Evolutionary conservation across 1,140 invertebrate genomes (phyloP), one percentile per base, ranked within the genome.

Genomic region (Pectinophora gossypiella): DNA sequence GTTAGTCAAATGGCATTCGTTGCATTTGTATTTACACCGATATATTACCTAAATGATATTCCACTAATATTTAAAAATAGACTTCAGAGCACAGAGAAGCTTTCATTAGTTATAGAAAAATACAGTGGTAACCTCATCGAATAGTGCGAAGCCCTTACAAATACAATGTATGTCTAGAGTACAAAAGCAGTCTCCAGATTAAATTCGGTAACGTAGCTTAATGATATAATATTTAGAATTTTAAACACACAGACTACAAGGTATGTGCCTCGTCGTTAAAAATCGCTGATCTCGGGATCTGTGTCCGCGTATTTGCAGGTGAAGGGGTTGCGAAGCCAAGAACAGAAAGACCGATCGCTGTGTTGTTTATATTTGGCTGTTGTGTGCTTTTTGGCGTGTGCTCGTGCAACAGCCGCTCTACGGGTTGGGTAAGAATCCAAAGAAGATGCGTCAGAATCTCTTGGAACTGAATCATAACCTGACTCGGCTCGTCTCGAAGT

Each of bases 401-500:
- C 88, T 72, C 93, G 88, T 36, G 93, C 89, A 35, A 91, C 87
- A 52, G 91, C 90, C 22, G 93, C 90, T 64, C 92, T 88, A 64
- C 93, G 76, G 45, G 92, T 92, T 42, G 91, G 93, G 57, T 94
- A 94, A 6, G 94, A 95, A 38, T 93, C 93, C 56, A 95, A 91
- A 56, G 94, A 95, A n/a, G 94, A 95, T 38, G 94, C 94, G 65
- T 95, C 93, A 48, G 94, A 95, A 65, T 97, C 95, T 57, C 95
- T 85, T 1, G 95, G 92, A 51, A 97, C 93, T 68, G 94, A 96
- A 67, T 97, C 96, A 72, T 97, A 97, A 1, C 96, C 96, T 70
- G 95, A 96, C 75, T 95, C 94, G 1, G 93, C 93, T 15, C 93
- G 89, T 62, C 93, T 88, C 0, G 93, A 94, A 9, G 94, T 90